phyloP scores from a whole-genome alignment of 1,140 invertebrate genomes.

The Apis cerana region DNA sequence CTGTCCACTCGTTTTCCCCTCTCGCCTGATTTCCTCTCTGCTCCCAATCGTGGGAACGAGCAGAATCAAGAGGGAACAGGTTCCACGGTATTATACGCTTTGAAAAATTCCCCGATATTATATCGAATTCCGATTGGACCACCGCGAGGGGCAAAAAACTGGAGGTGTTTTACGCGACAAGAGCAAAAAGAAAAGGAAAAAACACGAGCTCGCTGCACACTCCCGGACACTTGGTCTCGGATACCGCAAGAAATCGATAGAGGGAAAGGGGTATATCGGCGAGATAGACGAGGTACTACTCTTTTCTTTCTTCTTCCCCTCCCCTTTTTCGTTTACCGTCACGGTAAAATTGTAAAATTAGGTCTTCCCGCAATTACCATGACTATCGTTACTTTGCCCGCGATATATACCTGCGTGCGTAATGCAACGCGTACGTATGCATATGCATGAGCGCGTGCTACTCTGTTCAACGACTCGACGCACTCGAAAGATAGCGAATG shows the following conservation, averaged over 20 bases:
- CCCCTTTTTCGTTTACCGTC: background rate
- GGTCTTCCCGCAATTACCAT: conserved; percentile 10
- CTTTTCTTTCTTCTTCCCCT: too few relatives aligned
- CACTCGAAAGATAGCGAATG: too few relatives aligned
- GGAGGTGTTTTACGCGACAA: background rate
- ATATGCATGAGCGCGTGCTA: background rate
- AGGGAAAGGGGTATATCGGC: background rate
- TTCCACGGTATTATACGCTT: background rate
- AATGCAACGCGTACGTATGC: background rate
- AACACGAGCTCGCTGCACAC: background rate
- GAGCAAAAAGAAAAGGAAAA: background rate
- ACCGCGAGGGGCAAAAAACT: background rate
- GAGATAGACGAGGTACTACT: background rate
- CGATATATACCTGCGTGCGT: background rate
- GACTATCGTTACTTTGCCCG: background rate
- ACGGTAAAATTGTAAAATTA: background rate
- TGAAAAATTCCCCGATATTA: conserved; percentile 5
- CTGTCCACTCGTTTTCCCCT: background rate
- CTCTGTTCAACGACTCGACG: background rate
- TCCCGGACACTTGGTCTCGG: background rate
- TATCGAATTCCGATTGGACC: conserved; percentile 2
- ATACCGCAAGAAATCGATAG: background rate
- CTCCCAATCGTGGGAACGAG: background rate
- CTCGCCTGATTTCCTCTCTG: conserved; percentile 8
- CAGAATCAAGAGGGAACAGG: background rate